These are phyloP conservation scores for Brachyistius frenatus DNA, from an alignment of 2,113 vertebrate species.

Conservation along the genomic window DNA sequence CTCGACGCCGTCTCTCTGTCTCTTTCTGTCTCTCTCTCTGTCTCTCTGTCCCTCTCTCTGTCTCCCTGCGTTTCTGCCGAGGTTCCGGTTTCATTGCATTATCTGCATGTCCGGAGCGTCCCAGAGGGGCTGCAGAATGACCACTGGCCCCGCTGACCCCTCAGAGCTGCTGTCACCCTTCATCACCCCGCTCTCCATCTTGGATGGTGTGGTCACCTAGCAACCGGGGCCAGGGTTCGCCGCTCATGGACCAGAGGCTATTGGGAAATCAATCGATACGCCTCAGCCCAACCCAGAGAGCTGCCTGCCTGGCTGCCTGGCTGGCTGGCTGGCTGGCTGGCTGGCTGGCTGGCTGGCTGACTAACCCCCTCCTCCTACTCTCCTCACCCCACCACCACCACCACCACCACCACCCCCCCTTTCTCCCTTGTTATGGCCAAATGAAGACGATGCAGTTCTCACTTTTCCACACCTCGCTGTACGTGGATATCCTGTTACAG, in stretches of 20 bases:
- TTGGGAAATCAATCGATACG: conserved; percentile 86
- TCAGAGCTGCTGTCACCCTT: conserved; percentile 83
- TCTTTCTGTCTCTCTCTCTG: no score
- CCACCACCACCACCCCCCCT: conserved; percentile 51
- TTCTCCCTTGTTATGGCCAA: conserved; percentile 79
- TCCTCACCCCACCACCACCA: conserved; percentile 26
- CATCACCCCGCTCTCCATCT: conserved; percentile 86
- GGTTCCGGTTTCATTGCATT: conserved; percentile 78
- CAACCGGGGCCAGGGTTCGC: conserved; percentile 87
- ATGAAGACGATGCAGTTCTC: conserved; percentile 82
- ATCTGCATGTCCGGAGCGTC: conserved; percentile 80
- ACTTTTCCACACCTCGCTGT: conserved; percentile 78
- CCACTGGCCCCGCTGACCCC: conserved; percentile 84
- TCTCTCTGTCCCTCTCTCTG: no score
- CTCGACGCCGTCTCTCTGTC: conserved; percentile 39
- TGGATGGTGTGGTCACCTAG: conserved; percentile 89
- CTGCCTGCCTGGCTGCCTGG: conserved; percentile 73
- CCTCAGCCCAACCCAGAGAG: conserved; percentile 80
- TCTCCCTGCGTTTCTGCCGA: conserved; percentile 42
- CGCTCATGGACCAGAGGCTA: conserved; percentile 87
- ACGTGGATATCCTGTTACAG: conserved; percentile 80
- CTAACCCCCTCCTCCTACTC: conserved; percentile 16
- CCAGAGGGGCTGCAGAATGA: conserved; percentile 84
- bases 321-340: conserved; percentile 22
- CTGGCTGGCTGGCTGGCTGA: no score